Conservation (phyloP, 2,888 invertebrate species). For the Smittia sp. region DNA sequence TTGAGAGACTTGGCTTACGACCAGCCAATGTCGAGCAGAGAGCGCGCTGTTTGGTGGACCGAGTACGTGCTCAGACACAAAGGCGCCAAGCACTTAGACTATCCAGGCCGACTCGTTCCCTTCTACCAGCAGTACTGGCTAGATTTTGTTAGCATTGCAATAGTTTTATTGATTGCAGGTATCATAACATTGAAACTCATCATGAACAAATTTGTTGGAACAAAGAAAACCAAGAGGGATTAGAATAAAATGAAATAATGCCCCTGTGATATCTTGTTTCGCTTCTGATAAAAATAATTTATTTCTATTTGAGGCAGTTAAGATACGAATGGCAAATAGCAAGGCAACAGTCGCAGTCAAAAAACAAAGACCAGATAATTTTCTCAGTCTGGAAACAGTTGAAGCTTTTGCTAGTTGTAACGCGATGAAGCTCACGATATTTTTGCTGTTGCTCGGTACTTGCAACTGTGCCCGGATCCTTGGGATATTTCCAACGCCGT, state of each 20-base stretch:
- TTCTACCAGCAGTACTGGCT: conserved; percentile 32
- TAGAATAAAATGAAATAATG: too few species aligned
- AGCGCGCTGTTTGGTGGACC: conserved; percentile 33
- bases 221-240: conserved; percentile 45
- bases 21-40: conserved; percentile 34
- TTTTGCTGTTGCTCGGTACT: neutral
- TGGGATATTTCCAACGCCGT: conserved; percentile 50
- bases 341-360: conserved; percentile 47
- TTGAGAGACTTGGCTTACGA: conserved; percentile 12
- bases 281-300: too few species aligned
- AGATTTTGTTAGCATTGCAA: neutral
- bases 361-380: too few species aligned
- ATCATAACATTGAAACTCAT: neutral
- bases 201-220: neutral
- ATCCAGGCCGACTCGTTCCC: conserved; percentile 7
- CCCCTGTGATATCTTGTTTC: too few species aligned
- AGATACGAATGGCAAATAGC: conserved; percentile 49
- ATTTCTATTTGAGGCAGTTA: conserved; percentile 49
- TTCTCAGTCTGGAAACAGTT: too few species aligned
- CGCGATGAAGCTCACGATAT: neutral
- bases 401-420: conserved; percentile 44
- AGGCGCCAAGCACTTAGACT: conserved; percentile 26
- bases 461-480: conserved; percentile 44
- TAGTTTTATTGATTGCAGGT: neutral
- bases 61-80: conserved; percentile 39